Base-by-base conservation (phyloP, 2,113 vertebrate genomes). In the Leptosomus discolor region DNA sequence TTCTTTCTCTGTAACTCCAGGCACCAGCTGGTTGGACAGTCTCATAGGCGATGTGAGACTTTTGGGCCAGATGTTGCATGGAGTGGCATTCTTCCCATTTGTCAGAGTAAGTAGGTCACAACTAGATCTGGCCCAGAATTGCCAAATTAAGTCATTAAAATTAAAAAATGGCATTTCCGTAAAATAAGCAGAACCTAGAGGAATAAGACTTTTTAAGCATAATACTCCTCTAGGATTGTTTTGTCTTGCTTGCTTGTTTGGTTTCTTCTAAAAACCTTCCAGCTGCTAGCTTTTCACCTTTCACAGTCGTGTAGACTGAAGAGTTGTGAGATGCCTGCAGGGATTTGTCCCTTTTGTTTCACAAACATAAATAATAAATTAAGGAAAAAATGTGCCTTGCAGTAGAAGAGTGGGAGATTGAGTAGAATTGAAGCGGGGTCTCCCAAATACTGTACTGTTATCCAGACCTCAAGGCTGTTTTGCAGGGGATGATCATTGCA, bases 21-120 rank as follows among this genome's bases (percentile, higher is more conserved):
- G 86, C 61, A 96, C 70, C 63, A 4, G 4, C 64, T 97, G 90
- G 74, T 92, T 24, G 97, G 97, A 34, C 27, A 57, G 23, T 23
- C 71, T 45, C 67, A 74, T 6, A 91, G 97, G 80, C 73, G n/a
- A 16, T 97, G 97, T n/a, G 78, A 77, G 78, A 19, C 39, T 51
- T 85, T 15, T 53, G 92, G 91, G 45, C 26, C 4, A 48, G 51
- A 60, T 30, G 78, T 96, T 4, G 16, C 79, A 8, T 97, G 97
- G 97, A 80, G n/a, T 23, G 97, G 92, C 36, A 5, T 11, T 45
- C 88, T 45, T 69, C 97, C 97, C 43, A 6, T 10, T 23, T 97
- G 97, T 11, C 68, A 84, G 54, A 76, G 97, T 97, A 92, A 94
- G 97, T 96, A 82, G 75, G 50, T 93, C 58, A 77, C 7, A 2